These are phyloP conservation scores for Eudasyphora cyanicolor DNA, from an alignment of 2,888 invertebrate species.

Conservation along the genomic window DNA sequence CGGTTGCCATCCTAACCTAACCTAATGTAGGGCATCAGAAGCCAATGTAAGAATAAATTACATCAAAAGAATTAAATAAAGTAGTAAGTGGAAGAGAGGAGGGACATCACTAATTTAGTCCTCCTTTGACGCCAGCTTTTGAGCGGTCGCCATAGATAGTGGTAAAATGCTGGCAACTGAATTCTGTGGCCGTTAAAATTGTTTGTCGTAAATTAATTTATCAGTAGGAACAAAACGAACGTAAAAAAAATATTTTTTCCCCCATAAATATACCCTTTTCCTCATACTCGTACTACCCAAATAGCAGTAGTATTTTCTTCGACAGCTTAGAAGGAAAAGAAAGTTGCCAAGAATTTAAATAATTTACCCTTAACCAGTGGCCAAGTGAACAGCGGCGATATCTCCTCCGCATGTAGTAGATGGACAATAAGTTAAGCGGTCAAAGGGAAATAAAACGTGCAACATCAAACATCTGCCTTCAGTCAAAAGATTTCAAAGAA, in stretches of 20 bases:
- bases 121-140: conserved; percentile 48
- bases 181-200: conserved; percentile 73
- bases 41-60: neutral
- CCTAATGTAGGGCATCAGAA: conserved; percentile 26
- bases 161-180: conserved; percentile 65
- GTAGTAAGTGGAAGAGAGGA: conserved; percentile 65
- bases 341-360: conserved; percentile 50
- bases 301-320: conserved; percentile 8
- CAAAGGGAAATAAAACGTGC: conserved; percentile 33
- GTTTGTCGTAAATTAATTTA: conserved; percentile 74
- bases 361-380: conserved; percentile 37
- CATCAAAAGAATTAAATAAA: conserved; percentile 56
- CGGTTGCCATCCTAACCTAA: too few species aligned
- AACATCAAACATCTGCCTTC: conserved; percentile 40
- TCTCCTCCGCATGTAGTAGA: conserved; percentile 14
- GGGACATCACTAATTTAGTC: conserved; percentile 4
- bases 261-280: too few species aligned
- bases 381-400: conserved; percentile 1
- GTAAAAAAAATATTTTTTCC: conserved; percentile 57
- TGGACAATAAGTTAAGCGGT: conserved; percentile 34
- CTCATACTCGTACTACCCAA: neutral
- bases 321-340: conserved; percentile 24
- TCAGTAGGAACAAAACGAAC: conserved; percentile 57
- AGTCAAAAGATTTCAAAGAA: conserved; percentile 12
- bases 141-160: conserved; percentile 57